These are phyloP conservation scores for Kryptolebias marmoratus DNA, from an alignment of 2,113 vertebrate genomes.

Conservation along the genomic window DNA sequence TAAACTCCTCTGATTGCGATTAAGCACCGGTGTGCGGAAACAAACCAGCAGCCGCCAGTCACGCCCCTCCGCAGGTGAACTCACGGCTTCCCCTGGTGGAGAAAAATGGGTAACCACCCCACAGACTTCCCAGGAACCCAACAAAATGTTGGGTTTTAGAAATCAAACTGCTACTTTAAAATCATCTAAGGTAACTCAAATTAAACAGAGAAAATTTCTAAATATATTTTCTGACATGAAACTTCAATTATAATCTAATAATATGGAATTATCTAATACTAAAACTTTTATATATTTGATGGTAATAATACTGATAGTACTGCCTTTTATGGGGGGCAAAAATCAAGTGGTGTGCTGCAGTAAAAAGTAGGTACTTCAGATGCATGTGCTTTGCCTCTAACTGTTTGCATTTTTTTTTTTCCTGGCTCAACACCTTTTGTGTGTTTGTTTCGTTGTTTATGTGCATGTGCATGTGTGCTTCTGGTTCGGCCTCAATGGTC, in stretches of 20 bases:
- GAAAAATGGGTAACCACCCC: too few relatives aligned
- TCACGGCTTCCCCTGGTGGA: too few relatives aligned
- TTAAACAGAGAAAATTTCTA: background rate
- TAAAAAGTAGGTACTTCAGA: slow-evolving; percentile 42
- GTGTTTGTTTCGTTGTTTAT: slow-evolving; percentile 24
- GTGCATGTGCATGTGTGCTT: slow-evolving; percentile 70
- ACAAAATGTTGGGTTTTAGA: too few relatives aligned
- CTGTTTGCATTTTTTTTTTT: slow-evolving; percentile 57
- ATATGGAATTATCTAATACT: too few relatives aligned
- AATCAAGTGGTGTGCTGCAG: background rate
- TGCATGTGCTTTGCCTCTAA: slow-evolving; percentile 83
- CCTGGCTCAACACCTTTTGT: slow-evolving; percentile 27
- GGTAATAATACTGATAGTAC: too few relatives aligned
- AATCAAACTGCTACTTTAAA: background rate
- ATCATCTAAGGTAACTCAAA: background rate
- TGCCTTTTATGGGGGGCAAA: too few relatives aligned
- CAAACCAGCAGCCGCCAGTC: too few relatives aligned
- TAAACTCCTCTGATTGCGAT: too few relatives aligned
- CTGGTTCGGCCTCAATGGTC: slow-evolving; percentile 71
- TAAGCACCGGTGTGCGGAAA: too few relatives aligned
- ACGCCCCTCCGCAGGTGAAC: too few relatives aligned
- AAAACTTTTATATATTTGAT: too few relatives aligned
- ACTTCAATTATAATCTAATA: background rate
- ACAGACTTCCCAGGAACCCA: too few relatives aligned
- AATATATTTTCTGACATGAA: background rate